Percentiles rank a stretch among this genome's conserved stretches.
Evolutionary conservation across 2,888 invertebrate genomes (phyloP).

Genomic region (Thymelicus lineola): DNA sequence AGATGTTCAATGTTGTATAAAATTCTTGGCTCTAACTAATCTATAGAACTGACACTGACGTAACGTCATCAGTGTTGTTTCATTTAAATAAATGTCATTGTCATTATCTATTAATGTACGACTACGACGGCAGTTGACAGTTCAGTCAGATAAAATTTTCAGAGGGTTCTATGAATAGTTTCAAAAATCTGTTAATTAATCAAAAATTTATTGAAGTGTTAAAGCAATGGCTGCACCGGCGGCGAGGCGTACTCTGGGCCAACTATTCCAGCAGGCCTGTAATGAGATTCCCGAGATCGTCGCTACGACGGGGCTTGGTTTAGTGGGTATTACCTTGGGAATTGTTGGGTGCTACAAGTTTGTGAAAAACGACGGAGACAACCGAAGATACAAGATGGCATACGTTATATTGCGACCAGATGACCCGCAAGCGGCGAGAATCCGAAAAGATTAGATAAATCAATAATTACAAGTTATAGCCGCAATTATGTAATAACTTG

Average conservation of each 20-base stretch:
- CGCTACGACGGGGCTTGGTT: slow-evolving; percentile 83
- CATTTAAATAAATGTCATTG: no score
- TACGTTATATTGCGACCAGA: slow-evolving; percentile 88
- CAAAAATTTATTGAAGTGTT: neutral
- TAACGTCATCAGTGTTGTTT: no score
- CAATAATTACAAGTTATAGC: slow-evolving; percentile 38
- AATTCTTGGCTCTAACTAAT: no score
- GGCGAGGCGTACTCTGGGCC: slow-evolving; percentile 65
- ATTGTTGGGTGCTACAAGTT: slow-evolving; percentile 78
- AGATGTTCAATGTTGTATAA: no score
- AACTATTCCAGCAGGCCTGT: slow-evolving; percentile 80
- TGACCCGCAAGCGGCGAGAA: slow-evolving; percentile 86
- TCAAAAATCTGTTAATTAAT: neutral
- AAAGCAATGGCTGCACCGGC: slow-evolving; percentile 62
- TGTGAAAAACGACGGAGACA: slow-evolving; percentile 86
- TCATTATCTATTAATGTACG: no score
- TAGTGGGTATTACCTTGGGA: slow-evolving; percentile 84
- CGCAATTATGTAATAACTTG: slow-evolving; percentile 74
- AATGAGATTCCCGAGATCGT: slow-evolving; percentile 90
- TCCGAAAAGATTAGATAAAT: slow-evolving; percentile 78
- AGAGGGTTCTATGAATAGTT: no score
- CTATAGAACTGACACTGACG: no score
- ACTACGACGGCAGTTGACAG: no score
- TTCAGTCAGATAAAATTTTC: no score
- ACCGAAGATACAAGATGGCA: slow-evolving; percentile 86